Conservation (phyloP, 2,888 invertebrate genomes). For the Drosophila mulleri region DNA sequence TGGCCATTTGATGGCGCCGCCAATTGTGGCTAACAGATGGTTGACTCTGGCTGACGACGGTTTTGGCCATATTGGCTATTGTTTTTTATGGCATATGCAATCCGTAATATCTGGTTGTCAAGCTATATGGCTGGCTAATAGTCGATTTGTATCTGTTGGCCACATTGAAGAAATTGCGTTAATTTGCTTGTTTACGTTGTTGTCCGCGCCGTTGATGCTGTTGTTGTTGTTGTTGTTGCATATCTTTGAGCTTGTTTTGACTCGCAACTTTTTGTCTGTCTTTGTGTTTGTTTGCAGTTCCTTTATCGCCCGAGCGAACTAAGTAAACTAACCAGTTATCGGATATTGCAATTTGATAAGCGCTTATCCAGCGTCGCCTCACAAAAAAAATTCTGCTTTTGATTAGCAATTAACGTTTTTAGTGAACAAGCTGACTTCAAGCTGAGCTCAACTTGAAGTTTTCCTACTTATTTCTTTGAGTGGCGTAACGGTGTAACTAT, state of each 20-base stretch:
- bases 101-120: conserved; percentile 36
- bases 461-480: conserved; percentile 18
- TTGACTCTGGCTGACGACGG: conserved; percentile 24
- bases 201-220: conserved; percentile 40
- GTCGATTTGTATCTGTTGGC: conserved; percentile 37
- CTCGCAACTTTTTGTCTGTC: conserved; percentile 32
- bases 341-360: conserved; percentile 65
- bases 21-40: conserved; percentile 39
- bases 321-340: conserved; percentile 66
- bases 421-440: conserved; percentile 69
- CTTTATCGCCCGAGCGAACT: conserved; percentile 60
- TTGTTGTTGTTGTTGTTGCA: conserved; percentile 30
- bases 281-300: conserved; percentile 48
- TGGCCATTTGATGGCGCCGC: conserved; percentile 73
- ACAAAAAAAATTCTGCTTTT: conserved; percentile 75
- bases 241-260: conserved; percentile 46
- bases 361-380: conserved; percentile 72
- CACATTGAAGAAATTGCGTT: conserved; percentile 65
- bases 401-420: conserved; percentile 77
- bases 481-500: conserved; percentile 40
- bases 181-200: conserved; percentile 74
- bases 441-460: conserved; percentile 52
- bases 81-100: conserved; percentile 55
- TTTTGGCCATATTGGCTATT: conserved; percentile 35
- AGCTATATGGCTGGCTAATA: conserved; percentile 52